A percentile compares a stretch with the other conserved stretches of the same genome.
Evolutionary conservation across 1,140 invertebrate species (phyloP).

Genomic region (Gryllus bimaculatus): DNA sequence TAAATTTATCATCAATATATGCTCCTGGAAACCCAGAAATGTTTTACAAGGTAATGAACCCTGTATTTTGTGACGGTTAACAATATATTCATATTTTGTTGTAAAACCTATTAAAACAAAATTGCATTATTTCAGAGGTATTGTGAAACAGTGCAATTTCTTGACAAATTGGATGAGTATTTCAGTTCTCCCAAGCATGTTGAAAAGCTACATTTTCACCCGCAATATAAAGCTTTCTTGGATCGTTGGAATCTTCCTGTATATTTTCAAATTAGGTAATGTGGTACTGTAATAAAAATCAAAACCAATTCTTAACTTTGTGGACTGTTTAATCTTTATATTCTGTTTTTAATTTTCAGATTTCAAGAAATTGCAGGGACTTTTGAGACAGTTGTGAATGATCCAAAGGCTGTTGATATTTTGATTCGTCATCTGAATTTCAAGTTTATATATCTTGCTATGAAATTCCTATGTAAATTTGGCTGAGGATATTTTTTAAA

Average conservation of each 20-base stretch:
- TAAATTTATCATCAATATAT: slow-evolving; percentile 72
- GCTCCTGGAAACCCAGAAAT: slow-evolving; percentile 82
- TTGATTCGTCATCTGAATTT: slow-evolving; percentile 34
- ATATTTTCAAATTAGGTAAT: slow-evolving; percentile 80
- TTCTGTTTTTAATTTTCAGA: slow-evolving; percentile 30
- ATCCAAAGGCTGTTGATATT: slow-evolving; percentile 31
- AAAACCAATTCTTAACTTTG: no score
- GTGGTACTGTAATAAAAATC: not conserved
- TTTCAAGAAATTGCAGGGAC: slow-evolving; percentile 80
- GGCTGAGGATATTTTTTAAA: slow-evolving; percentile 57
- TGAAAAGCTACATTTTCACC: slow-evolving; percentile 47
- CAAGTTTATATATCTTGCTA: slow-evolving; percentile 41
- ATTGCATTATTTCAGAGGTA: slow-evolving; percentile 51
- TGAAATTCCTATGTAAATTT: slow-evolving; percentile 57
- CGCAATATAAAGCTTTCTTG: slow-evolving; percentile 62
- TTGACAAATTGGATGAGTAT: slow-evolving; percentile 60
- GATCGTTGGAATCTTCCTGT: slow-evolving; percentile 88
- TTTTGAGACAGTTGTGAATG: slow-evolving; percentile 49
- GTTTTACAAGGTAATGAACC: slow-evolving; percentile 55
- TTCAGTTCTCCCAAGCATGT: slow-evolving; percentile 46
- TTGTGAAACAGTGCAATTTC: slow-evolving; percentile 66
- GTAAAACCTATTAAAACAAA: not conserved
- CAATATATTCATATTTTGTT: slow-evolving; percentile 12
- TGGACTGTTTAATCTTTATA: not conserved
- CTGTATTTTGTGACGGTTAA: slow-evolving; percentile 14